A percentile compares a stretch with the other conserved stretches of the same genome.
Evolutionary conservation across 2,888 invertebrate species (phyloP).

Genomic region (Eristalinus aeneus): DNA sequence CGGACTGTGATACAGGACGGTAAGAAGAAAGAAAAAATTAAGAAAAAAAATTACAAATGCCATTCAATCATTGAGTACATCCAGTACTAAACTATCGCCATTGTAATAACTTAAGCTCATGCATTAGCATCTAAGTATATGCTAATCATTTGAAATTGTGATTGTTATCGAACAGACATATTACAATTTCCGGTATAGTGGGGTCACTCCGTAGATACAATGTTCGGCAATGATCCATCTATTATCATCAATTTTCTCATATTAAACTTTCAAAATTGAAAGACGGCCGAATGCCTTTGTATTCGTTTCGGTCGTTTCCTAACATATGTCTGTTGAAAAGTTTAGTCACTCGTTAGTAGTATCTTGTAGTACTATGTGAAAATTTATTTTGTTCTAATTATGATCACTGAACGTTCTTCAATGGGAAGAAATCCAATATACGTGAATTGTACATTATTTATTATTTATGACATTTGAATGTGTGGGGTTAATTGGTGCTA

Average conservation of each 20-base stretch:
- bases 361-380: neutral
- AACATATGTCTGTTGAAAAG: conserved; percentile 11
- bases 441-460: neutral
- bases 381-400: neutral
- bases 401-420: conserved; percentile 5
- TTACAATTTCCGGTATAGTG: conserved; percentile 52
- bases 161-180: conserved; percentile 53
- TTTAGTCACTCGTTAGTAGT: neutral
- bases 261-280: conserved; percentile 32
- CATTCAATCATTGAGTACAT: conserved; percentile 39
- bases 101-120: conserved; percentile 24
- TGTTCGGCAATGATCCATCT: conserved; percentile 34
- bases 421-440: conserved; percentile 18
- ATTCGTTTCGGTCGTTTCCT: conserved; percentile 14
- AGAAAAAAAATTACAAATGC: conserved; percentile 9
- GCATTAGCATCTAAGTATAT: conserved; percentile 37
- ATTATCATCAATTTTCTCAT: conserved; percentile 54
- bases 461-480: conserved; percentile 48
- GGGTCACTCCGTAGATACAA: conserved; percentile 24
- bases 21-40: neutral
- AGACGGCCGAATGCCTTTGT: neutral
- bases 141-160: conserved; percentile 49
- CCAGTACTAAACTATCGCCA: neutral
- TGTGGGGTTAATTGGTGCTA: conserved; percentile 25
- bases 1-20: conserved; percentile 23